phyloP scores from a whole-genome alignment of 2,113 vertebrate species.

The Potamarius usumacintae region DNA sequence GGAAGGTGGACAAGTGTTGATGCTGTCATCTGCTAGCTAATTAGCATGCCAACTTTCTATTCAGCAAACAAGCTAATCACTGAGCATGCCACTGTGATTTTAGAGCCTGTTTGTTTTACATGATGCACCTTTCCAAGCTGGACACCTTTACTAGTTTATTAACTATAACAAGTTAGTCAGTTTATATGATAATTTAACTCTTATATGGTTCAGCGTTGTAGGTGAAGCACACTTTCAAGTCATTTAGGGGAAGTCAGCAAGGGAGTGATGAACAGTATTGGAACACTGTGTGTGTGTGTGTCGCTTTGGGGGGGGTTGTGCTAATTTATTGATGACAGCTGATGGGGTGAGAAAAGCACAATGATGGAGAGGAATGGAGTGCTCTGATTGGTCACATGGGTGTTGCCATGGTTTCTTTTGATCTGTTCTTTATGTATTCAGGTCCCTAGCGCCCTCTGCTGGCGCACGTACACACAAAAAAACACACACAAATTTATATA shows the following conservation, averaged over 20 bases:
- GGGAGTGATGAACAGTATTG: neutral
- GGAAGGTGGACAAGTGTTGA: neutral
- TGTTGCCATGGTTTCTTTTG: neutral
- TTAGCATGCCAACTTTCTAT: neutral
- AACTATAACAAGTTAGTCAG: neutral
- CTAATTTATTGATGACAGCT: constrained; percentile 14
- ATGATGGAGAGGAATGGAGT: neutral
- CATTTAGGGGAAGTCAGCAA: neutral
- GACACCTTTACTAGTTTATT: neutral
- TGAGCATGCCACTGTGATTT: neutral
- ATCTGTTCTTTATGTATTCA: neutral
- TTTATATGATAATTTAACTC: neutral
- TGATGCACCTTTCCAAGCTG: neutral
- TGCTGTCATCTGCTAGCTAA: neutral
- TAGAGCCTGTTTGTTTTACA: no score
- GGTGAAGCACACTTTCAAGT: neutral
- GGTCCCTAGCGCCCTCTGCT: constrained; percentile 13
- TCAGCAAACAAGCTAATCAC: neutral
- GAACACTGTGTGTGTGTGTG: neutral
- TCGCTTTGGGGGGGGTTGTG: neutral
- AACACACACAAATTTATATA: neutral
- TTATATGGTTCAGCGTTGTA: neutral
- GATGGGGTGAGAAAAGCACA: constrained; percentile 14
- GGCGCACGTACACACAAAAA: neutral
- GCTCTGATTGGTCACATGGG: neutral